Conservation (phyloP, 2,113 vertebrate genomes). For the Caretta caretta region DNA sequence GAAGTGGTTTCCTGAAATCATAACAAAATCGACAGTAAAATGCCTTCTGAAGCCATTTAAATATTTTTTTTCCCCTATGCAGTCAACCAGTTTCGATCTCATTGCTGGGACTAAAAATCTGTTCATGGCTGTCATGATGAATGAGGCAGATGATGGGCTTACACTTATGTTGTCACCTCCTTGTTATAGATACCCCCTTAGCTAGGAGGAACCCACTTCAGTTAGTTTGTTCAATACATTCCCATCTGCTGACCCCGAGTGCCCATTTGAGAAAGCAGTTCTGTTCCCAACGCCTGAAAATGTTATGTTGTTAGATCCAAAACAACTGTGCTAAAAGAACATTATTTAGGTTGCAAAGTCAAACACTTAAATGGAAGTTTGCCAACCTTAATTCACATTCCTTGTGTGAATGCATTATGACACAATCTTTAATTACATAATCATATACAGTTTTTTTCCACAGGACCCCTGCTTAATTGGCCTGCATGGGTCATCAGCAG, state of each 20-base stretch:
- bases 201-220: neutral
- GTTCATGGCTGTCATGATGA: neutral
- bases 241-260: neutral
- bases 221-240: neutral
- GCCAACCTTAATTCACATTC: neutral
- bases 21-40: neutral
- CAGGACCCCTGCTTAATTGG: neutral
- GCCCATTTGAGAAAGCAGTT: neutral
- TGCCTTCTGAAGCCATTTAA: neutral
- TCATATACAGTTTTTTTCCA: neutral
- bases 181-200: neutral
- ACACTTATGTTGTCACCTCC: neutral
- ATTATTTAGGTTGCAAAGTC: neutral
- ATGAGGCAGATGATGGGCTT: neutral
- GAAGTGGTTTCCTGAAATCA: neutral
- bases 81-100: accelerated
- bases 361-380: neutral
- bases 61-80: neutral
- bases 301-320: neutral
- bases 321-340: neutral
- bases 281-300: neutral
- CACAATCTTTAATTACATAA: neutral
- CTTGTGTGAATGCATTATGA: neutral
- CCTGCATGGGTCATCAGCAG: neutral
- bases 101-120: neutral